Evolutionary conservation across 2,113 vertebrate species (phyloP), one percentile per base, ranked within the genome.

Genomic region (Eublepharis macularius): DNA sequence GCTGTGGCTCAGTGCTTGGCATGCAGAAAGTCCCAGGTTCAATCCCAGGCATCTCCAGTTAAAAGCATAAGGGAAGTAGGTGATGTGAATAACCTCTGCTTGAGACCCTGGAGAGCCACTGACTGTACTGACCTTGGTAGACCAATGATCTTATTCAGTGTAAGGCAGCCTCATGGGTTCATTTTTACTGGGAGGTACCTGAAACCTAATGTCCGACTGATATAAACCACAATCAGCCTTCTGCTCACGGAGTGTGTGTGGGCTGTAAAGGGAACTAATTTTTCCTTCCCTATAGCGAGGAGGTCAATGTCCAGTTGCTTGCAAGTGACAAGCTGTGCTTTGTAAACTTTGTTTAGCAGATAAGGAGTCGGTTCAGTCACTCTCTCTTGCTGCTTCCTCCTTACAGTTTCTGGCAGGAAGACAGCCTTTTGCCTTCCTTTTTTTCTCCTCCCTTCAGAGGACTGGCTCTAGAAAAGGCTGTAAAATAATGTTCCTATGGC

Each of bases 401-500:
- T 68, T 86, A 80, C 81, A 74, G 47, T 87, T 91, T 86, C 88
- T 91, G 91, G 86, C 83, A 90, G 68, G 94, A 93, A 91, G 0
- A 3, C 75, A 86, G 79, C 76, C 90, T 93, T 89, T 70, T 75
- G 43, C 83, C 85, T 82, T 6, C 77, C 76, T 51, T 29, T n/a
- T 39, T 80, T 87, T 91, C 92, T 86, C 84, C 93, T 84, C 89
- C 88, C 92, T 93, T 92, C 89, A 77, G 90, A 96, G 90, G 94
- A 90, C 45, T 92, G 92, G 94, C 93, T 94, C 91, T 82, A 91
- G 89, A 89, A 88, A 87, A 91, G n/a, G 76, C 89, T 91, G 90
- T 96, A 95, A 96, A 96, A 91, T 81, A 90, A 91, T 94, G 89
- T 94, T 92, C 76, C 94, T 94, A 92, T 94, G 94, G 94, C 94